Evolutionary conservation across 1,140 invertebrate species (phyloP), one percentile per base, ranked within the genome.

Genomic region (Whitmania pigra): DNA sequence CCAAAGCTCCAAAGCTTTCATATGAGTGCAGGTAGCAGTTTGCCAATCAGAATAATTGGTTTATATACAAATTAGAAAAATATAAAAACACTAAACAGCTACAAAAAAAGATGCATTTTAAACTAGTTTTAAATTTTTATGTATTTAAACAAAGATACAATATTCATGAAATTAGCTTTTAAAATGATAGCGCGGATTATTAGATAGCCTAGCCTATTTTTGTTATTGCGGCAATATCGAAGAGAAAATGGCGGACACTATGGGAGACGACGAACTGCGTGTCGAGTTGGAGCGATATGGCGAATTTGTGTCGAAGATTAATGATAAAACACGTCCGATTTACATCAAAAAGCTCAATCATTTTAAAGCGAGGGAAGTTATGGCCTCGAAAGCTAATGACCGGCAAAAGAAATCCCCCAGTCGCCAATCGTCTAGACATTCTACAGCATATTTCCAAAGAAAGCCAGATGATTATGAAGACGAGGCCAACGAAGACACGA

Each of bases 291-390:
- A 63, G 20, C 22, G 29, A 63, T 63, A 63, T 63, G 57, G 57
- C 13, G 57, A 63, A 63, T 11, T 63, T n/a, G 29, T 25, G 9
- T 25, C 29, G 22, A 63, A 63, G 22, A 63, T 63, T 63, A 63
- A 63, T n/a, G 57, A 63, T 31, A 63, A 63, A 15, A 63, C 57
- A n/a, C 22, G 57, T 1, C 57, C 22, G 2, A 63, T 63, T 63
- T 63, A 63, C 22, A 63, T 63, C 18, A 63, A 63, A 63, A 63
- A 63, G 57, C 29, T 63, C 22, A 63, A 63, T 63, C 57, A 63
- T 20, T 63, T 63, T 2, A 63, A 63, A 63, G 57, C 57, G 13
- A 63, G 57, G 18, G 57, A 63, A 31, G 22, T 63, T 11, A 63
- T 63, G 57, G 29, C 22, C 22, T 31, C 11, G 29, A 63, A 63